Base-by-base conservation (phyloP, 2,113 vertebrate species). In the Calyptommatus sinebrachiatus region DNA sequence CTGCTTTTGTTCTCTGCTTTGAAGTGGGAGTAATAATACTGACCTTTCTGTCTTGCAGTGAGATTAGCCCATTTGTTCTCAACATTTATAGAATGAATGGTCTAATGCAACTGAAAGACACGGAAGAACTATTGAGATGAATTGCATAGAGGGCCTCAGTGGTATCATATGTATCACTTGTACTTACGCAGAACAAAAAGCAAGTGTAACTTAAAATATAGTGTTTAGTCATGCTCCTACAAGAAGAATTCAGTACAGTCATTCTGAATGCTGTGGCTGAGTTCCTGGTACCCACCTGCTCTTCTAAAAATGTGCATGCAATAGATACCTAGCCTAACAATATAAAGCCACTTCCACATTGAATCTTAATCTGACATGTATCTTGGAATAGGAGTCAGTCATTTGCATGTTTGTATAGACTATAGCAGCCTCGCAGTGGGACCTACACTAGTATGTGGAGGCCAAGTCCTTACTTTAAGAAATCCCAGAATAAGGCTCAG, bases 121-220 rank as follows among this genome's bases (percentile, higher is more conserved):
- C 70, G 31, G 22, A 24, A 31, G 35, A 73, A 57, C 71, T 57
- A 80, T 73, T 80, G 71, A 80, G 79, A 73, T 80, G 48, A 68
- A 80, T 80, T 53, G 22, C 60, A 35, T 29, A 66, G 46, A 65
- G 60, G 8, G 18, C 53, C 48, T 66, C 63, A 12, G 67, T 71
- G 29, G 41, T 9, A 50, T 70, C 57, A 11, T 20, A 50, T 14
- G 8, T 4, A 60, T 75, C 26, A 41, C 9, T 35, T 67, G 5
- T 24, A 2, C 26, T 76, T 66, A 73, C 35, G 57, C 46, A 73
- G 69, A 66, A 26, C 50, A 48, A 48, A 24, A 28, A 78, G 57
- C n/a, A 48, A 60, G 62, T 14, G 10, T 48, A 68, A 48, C n/a
- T 24, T n/a, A 28, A 61, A 63, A 11, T 46, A 35, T n/a, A 77